Percentiles rank a stretch among this genome's conserved stretches.
Conservation (phyloP, 2,888 invertebrate genomes). For the Sinelater perroti region DNA sequence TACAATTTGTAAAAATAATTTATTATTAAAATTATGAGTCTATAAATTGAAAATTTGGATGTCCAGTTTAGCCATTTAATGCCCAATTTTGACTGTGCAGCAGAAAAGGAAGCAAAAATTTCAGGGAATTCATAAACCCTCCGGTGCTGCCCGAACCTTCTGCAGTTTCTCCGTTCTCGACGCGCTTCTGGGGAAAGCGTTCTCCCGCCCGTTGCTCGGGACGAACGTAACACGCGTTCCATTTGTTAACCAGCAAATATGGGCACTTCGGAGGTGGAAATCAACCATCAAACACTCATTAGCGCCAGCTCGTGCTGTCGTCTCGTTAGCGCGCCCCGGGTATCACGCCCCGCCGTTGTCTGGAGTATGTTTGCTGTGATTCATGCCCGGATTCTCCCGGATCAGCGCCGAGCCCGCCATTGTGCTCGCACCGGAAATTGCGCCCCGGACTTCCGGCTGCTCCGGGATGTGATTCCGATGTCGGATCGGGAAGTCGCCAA, state of each 20-base stretch:
- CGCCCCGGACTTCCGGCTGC: conserved; percentile 56
- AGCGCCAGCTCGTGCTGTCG: conserved; percentile 33
- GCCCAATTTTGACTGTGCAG: no score
- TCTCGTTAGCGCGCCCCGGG: conserved; percentile 39
- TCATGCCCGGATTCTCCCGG: conserved; percentile 52
- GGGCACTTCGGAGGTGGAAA: conserved; percentile 32
- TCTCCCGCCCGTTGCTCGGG: neutral
- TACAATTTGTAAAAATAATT: no score
- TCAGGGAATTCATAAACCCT: no score
- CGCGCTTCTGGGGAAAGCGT: neutral
- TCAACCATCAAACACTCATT: conserved; percentile 37
- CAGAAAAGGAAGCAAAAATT: no score
- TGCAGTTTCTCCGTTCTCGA: neutral
- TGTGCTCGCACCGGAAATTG: conserved; percentile 56
- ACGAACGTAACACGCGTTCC: conserved; percentile 9
- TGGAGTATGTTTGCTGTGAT: conserved; percentile 50
- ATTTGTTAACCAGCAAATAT: conserved; percentile 27
- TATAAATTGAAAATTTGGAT: no score
- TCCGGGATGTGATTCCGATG: conserved; percentile 53
- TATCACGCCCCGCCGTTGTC: conserved; percentile 36
- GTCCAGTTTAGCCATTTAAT: no score
- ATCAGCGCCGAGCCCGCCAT: conserved; percentile 50
- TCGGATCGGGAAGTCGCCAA: conserved; percentile 56
- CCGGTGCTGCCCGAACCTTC: no score
- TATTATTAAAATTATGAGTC: no score